A percentile compares a stretch with the other conserved stretches of the same genome.
Evolutionary conservation across 2,888 invertebrate genomes (phyloP).

Genomic region (Lithophane semibrunnea): DNA sequence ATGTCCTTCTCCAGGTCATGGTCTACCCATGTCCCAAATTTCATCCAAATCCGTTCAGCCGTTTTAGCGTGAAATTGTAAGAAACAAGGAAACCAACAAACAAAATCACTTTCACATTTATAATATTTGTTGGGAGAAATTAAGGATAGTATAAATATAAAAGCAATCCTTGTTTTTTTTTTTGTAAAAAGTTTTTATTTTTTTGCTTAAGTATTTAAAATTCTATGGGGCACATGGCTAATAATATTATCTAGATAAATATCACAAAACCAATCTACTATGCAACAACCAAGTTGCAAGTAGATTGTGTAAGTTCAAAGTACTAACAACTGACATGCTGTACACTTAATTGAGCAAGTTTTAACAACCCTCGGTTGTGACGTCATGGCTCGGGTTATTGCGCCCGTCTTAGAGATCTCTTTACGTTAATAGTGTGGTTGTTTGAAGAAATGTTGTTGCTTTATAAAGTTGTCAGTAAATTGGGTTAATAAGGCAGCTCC

Average conservation of each 20-base stretch:
- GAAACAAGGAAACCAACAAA: no score
- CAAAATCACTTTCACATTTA: no score
- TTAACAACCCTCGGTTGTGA: slow-evolving; percentile 61
- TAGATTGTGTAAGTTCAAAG: slow-evolving; percentile 31
- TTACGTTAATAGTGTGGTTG: slow-evolving; percentile 13
- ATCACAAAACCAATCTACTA: not conserved
- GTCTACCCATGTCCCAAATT: no score
- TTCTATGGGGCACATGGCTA: no score
- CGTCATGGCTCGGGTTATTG: slow-evolving; percentile 30
- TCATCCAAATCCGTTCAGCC: no score
- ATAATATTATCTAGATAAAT: not conserved
- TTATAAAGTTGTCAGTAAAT: not conserved
- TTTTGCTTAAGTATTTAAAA: no score
- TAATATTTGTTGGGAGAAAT: no score
- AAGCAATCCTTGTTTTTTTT: no score
- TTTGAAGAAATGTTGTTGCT: slow-evolving; percentile 14
- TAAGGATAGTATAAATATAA: no score
- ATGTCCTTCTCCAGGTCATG: no score
- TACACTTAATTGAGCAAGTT: slow-evolving; percentile 68
- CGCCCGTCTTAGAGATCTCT: slow-evolving; percentile 10
- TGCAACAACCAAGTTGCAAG: slow-evolving; percentile 29
- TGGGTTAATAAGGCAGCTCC: not conserved
- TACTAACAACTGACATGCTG: slow-evolving; percentile 42
- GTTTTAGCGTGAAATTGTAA: no score
- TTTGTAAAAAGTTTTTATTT: no score